Conservation (phyloP, 2,797 vertebrate genomes). For the Epinephelus awoara region DNA sequence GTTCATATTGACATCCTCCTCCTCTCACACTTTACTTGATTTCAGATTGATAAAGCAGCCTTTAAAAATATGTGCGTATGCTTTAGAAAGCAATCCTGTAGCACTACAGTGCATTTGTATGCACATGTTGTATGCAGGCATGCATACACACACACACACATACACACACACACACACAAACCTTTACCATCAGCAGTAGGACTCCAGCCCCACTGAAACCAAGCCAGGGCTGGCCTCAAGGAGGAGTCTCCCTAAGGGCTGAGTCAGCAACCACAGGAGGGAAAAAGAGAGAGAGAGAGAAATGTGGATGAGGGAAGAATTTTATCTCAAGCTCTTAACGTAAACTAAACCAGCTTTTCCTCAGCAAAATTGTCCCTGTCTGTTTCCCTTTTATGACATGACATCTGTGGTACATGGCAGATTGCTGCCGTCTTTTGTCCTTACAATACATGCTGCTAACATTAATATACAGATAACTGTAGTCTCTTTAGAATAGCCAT, state of each 20-base stretch:
- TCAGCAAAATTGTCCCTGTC: conserved; percentile 1
- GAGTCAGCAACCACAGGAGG: conserved; percentile 48
- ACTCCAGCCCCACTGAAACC: conserved; percentile 23
- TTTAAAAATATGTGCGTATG: neutral
- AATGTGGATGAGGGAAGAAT: neutral
- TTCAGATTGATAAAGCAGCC: too few relatives aligned
- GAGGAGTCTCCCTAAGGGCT: conserved; percentile 39
- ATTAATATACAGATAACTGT: conserved; percentile 12
- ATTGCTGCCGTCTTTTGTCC: conserved; percentile 9
- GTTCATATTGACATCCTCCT: neutral
- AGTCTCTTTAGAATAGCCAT: neutral
- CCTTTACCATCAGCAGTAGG: conserved; percentile 8
- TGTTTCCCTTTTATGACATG: neutral
- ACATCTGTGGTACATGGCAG: conserved; percentile 18
- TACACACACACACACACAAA: conserved; percentile 10
- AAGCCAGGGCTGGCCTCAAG: conserved; percentile 10
- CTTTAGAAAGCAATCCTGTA: neutral
- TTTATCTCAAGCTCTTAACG: conserved; percentile 30
- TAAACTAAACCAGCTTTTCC: neutral
- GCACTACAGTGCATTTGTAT: neutral
- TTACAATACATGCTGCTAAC: conserved; percentile 9
- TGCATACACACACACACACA: conserved; percentile 2
- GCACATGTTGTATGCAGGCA: neutral
- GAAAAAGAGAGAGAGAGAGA: neutral
- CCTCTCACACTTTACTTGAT: neutral